Conservation (phyloP, 2,113 vertebrate species). For the Corythaixoides concolor region DNA sequence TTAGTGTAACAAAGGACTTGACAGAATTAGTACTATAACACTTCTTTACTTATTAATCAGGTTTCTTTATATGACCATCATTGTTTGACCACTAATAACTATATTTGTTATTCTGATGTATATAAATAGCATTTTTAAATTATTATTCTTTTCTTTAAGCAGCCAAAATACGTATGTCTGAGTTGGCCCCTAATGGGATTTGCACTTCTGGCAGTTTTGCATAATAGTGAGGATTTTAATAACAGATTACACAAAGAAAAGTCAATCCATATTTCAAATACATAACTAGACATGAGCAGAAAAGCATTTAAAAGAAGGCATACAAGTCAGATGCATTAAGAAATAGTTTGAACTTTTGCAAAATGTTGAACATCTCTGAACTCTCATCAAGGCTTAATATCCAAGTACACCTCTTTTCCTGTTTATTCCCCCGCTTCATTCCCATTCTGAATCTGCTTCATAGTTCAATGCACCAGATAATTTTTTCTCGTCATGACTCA, state of each 20-base stretch:
- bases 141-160: background rate
- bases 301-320: background rate
- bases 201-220: background rate
- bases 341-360: constrained; percentile 2
- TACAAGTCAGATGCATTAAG: background rate
- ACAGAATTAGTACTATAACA: background rate
- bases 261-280: background rate
- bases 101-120: background rate
- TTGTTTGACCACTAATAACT: background rate
- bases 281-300: background rate
- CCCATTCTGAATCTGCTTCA: background rate
- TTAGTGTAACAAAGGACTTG: background rate
- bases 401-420: background rate
- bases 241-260: background rate
- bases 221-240: background rate
- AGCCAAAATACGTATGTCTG: background rate
- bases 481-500: background rate
- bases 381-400: background rate
- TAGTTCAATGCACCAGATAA: background rate
- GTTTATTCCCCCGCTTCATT: background rate
- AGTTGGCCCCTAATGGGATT: background rate
- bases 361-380: background rate
- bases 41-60: constrained; percentile 3
- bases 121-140: background rate
- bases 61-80: background rate